Percentiles rank a stretch among this genome's conserved stretches.
phyloP scores from a whole-genome alignment of 2,113 vertebrate species.

The Anguilla japonica region DNA sequence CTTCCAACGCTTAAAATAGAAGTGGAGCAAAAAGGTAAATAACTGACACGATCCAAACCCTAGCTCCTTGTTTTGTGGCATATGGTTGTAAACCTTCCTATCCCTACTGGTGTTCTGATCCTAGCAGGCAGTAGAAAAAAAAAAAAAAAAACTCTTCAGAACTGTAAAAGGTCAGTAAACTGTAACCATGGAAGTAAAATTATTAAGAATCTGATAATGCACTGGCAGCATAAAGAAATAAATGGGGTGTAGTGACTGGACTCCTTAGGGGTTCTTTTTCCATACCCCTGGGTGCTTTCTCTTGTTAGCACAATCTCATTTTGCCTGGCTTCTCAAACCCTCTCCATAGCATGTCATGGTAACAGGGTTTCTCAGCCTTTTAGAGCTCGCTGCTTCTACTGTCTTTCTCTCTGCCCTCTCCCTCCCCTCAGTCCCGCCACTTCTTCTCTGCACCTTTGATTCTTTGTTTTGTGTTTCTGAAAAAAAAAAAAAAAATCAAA shows the following conservation, averaged over 20 bases:
- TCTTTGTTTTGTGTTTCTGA: constrained; percentile 56
- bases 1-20: constrained; percentile 99
- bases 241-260: constrained; percentile 80
- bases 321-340: constrained; percentile 92
- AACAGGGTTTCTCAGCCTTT: constrained; percentile 83
- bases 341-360: constrained; percentile 95
- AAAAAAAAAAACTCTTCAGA: constrained; percentile 44
- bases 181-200: constrained; percentile 60
- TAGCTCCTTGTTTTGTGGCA: constrained; percentile 98
- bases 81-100: constrained; percentile 91
- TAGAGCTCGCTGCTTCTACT: constrained; percentile 79
- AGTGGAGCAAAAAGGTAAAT: constrained; percentile 99
- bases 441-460: constrained; percentile 71
- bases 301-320: constrained; percentile 82
- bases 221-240: constrained; percentile 81
- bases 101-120: constrained; percentile 81
- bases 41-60: constrained; percentile 89
- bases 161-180: constrained; percentile 57
- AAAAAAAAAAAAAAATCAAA: constrained; percentile 32
- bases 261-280: constrained; percentile 74
- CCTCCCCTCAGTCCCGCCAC: constrained; percentile 69
- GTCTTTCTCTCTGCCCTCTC: constrained; percentile 68
- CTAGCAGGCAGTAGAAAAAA: constrained; percentile 74
- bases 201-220: constrained; percentile 69
- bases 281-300: constrained; percentile 82